Evolutionary conservation across 2,797 vertebrate genomes (phyloP).

Genomic region (Clarias pachynema): DNA sequence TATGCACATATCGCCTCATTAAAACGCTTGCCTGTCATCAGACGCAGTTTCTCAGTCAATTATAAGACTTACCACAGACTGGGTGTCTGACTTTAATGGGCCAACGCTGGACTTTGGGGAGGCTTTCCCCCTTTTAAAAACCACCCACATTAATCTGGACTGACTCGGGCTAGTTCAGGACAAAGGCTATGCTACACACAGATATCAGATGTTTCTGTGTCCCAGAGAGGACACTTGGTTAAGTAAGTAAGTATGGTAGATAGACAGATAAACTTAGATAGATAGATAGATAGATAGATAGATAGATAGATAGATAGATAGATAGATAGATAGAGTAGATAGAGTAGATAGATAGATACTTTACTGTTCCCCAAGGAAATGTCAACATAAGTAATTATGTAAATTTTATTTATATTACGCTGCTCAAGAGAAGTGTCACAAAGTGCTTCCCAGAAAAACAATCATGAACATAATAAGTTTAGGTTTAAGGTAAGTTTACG

Average conservation of each 20-base stretch:
- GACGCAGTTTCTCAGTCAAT: slow-evolving; percentile 50
- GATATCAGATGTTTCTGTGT: not conserved
- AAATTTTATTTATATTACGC: too few species aligned
- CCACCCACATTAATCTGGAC: slow-evolving; percentile 44
- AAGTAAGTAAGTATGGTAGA: too few species aligned
- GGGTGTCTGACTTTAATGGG: slow-evolving; percentile 57
- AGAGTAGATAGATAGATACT: too few species aligned
- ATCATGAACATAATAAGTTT: too few species aligned
- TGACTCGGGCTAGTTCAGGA: slow-evolving; percentile 19
- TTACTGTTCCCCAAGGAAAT: too few species aligned
- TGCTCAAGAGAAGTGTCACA: too few species aligned
- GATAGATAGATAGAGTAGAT: too few species aligned
- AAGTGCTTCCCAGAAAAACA: too few species aligned
- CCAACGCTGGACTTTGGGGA: slow-evolving; percentile 50
- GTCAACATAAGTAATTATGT: too few species aligned
- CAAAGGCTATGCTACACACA: not conserved
- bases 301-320: too few species aligned
- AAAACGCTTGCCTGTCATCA: slow-evolving; percentile 61
- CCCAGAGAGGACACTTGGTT: not conserved
- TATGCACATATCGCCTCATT: slow-evolving; percentile 59
- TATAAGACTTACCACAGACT: slow-evolving; percentile 56
- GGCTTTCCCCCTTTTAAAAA: slow-evolving; percentile 51
- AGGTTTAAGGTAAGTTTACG: not conserved
- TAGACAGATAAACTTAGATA: too few species aligned
- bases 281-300: too few species aligned